Evolutionary conservation across 1,140 invertebrate species (phyloP).

Genomic region (Penaeus indicus): DNA sequence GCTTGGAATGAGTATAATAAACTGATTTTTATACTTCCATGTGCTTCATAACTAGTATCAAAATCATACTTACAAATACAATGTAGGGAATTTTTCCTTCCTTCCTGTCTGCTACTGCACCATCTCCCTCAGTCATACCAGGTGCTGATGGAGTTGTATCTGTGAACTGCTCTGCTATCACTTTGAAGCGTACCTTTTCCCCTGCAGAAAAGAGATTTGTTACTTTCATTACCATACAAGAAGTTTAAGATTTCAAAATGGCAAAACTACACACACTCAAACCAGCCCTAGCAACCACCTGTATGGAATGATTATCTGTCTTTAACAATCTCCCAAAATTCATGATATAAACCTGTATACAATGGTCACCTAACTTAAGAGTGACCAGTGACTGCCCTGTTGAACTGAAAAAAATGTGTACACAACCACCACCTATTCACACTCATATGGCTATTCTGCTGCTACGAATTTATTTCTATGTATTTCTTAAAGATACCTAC

Average conservation of each 20-base stretch:
- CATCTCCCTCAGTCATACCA: conserved; percentile 73
- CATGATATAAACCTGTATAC: not conserved
- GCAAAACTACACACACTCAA: too few relatives aligned
- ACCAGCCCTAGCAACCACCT: too few relatives aligned
- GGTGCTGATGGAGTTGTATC: conserved; percentile 85
- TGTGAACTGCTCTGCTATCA: conserved; percentile 88
- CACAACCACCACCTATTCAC: too few relatives aligned
- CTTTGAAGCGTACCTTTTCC: conserved; percentile 90
- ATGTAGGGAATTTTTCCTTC: conserved; percentile 79
- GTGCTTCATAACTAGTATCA: conserved; percentile 5
- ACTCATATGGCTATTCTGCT: too few relatives aligned
- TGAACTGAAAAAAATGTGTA: too few relatives aligned
- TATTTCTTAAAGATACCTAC: too few relatives aligned
- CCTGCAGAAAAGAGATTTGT: conserved; percentile 73
- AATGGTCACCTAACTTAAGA: not conserved
- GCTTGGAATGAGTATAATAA: too few relatives aligned
- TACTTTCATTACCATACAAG: not conserved
- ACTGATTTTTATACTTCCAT: too few relatives aligned
- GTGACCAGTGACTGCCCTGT: too few relatives aligned
- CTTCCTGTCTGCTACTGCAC: conserved; percentile 72
- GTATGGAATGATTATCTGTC: not conserved
- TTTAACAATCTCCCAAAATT: not conserved
- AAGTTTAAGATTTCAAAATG: not conserved
- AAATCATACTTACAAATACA: conserved; percentile 76
- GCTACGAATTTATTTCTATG: too few relatives aligned